Evolutionary conservation across 2,888 invertebrate genomes (phyloP), one percentile per base, ranked within the genome.

Genomic region (Stenotaenia linearis): DNA sequence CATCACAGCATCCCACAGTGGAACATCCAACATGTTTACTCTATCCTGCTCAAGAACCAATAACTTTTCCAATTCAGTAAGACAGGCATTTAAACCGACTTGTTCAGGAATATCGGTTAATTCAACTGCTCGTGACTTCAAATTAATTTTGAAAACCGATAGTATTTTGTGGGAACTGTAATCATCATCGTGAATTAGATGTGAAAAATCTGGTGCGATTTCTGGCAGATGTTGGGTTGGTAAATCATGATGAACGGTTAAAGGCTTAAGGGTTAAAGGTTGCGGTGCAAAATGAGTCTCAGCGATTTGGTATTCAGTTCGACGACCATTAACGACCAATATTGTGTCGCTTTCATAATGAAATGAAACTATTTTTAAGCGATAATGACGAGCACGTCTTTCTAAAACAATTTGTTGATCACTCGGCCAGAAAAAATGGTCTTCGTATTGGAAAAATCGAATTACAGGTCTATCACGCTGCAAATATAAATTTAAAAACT

Each of bases 401-500:
- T 50, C 7, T 50, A 50, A 50, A 50, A 50, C 50, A n/a, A 76
- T n/a, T 2, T 35, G 6, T 1, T 32, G 5, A 18, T 32, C 37
- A 23, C 32, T 23, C n/a, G 35, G 37, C n/a, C 35, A 18, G 18
- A 76, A 76, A 21, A 18, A 76, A 5, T 37, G 35, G 35, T 30
- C 37, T n/a, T 76, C 76, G 32, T 35, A 37, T 76, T 76, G 76
- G 18, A 76, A 76, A 35, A 76, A 76, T n/a, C 37, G 25, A 0
- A 74, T 74, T 74, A 1, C n/a, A 25, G 32, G 32, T 15, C 6
- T 32, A 1, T 9, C n/a, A 18, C 25, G n/a, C 28, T 30, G 5
- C 12, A 15, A 25, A 15, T n/a, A n/a, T n/a, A n/a, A n/a, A n/a
- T n/a, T n/a, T n/a, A n/a, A n/a, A n/a, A n/a, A n/a, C n/a, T n/a